These are phyloP conservation scores for Coptotermes formosanus DNA, from an alignment of 1,140 invertebrate species.

Conservation along the genomic window DNA sequence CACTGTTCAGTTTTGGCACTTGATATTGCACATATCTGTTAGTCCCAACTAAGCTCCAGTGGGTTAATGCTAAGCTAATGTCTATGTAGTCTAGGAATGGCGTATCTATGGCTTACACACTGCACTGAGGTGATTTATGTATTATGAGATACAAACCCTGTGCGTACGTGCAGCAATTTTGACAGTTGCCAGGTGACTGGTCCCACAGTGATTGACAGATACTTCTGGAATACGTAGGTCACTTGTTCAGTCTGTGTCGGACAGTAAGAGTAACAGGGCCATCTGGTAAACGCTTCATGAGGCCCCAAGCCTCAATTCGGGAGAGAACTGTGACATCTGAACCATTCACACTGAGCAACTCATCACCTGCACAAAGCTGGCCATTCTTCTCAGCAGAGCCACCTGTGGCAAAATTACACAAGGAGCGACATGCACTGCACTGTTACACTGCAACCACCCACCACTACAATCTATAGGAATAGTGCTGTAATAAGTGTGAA, in stretches of 20 bases:
- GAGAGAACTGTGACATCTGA: constrained; percentile 78
- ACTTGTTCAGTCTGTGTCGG: constrained; percentile 45
- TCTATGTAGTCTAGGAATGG: not conserved
- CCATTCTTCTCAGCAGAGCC: constrained; percentile 88
- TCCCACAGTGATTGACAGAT: not conserved
- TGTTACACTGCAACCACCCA: no score
- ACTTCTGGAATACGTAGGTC: not conserved
- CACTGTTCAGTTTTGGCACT: not conserved
- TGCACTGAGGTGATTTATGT: not conserved
- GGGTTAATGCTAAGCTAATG: not conserved
- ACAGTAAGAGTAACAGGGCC: constrained; percentile 66
- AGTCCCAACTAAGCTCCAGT: not conserved
- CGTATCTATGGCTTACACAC: not conserved
- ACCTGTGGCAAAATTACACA: constrained; percentile 48
- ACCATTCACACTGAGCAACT: constrained; percentile 80
- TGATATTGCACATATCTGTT: constrained; percentile 2
- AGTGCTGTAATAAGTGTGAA: no score
- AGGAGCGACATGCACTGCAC: no score
- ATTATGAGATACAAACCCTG: not conserved
- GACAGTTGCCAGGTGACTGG: no score
- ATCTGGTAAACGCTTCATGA: constrained; percentile 83
- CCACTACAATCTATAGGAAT: no score
- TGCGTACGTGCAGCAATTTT: not conserved
- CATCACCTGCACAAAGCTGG: constrained; percentile 78
- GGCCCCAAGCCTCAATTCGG: constrained; percentile 89